Base-by-base conservation (phyloP, 2,113 vertebrate genomes). In the Nothobranchius furzeri region DNA sequence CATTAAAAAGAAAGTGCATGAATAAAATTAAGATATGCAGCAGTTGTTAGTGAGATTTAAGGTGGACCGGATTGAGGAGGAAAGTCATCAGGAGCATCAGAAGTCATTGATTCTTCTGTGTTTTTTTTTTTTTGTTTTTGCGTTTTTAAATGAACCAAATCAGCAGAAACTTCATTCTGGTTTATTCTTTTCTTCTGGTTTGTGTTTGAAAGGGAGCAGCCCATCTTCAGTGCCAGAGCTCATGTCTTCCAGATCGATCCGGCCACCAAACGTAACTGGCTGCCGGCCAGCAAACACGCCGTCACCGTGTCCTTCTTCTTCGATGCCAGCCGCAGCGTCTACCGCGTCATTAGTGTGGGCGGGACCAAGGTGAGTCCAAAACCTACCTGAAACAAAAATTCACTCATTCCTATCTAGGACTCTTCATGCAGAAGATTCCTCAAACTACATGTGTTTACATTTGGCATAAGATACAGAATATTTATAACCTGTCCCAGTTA, bases 161-260 rank as follows among this genome's bases (percentile, higher is more conserved):
- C 30, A 30, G 1, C 30, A 30, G 30, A 30, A 30, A 30, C 9
- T 30, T 52, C 3, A 12, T 45, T 7, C 24, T 0, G 9, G 3
- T 25, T 40, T 9, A 13, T 25, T 13, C 11, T 60, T 4, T 43
- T 50, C 3, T 64, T 12, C 10, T 58, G 46, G 55, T 54, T 47
- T 65, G 24, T 57, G 14, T 6, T 69, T 49, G 82, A 24, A 77
- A 98, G 97, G 94, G 97, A 98, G 88, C 96, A 97, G 89, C 95
- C 97, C 0, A 96, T 99, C 82, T 98, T 96, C 92, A 98, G 96
- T 83, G 93, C 95, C 50, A 91, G 95, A 84, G 97, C 97, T 3
- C 97, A 99, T 1, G 97, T 99, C 9, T 99, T 99, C 93, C 96
- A 99, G 88, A 99, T 98, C 0, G 97, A 99, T 82, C 96, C 97